Evolutionary conservation across 2,888 invertebrate genomes (phyloP), one percentile per base, ranked within the genome.

Genomic region (Ochropacha duplaris): DNA sequence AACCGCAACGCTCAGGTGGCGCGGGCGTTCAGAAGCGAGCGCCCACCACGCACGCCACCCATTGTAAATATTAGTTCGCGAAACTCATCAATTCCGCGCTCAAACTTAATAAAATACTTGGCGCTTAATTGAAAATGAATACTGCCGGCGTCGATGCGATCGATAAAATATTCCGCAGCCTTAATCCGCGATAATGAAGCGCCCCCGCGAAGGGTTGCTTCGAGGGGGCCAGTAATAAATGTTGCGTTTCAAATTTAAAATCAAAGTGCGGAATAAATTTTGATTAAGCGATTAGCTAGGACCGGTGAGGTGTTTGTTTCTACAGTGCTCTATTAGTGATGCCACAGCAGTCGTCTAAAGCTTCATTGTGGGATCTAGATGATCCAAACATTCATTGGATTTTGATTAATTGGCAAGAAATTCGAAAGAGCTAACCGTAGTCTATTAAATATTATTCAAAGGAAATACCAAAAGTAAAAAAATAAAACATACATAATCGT

Each of bases 261-360:
- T 92, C 90, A 92, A 92, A 92, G 91, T 90, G 92, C 89, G 91
- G 92, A 91, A 92, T 92, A 92, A 92, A 92, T 92, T 92, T 92
- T 90, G 92, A 92, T 92, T 92, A 92, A 91, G 90, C 92, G 92
- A 92, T 92, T 92, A 92, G 90, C 91, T 74, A 72, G 77, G 69
- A 76, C 78, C 74, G 72, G 80, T 72, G 87, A 88, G 83, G 86
- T 90, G 91, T 90, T 90, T 90, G 88, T 86, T 88, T 86, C 89
- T 88, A 85, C 74, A 64, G 72, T 60, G 71, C 78, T 72, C 76
- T 76, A 83, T 84, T 83, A 83, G 79, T 77, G 72, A 79, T 72
- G 77, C 69, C 72, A 68, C 68, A 68, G 64, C 60, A 72, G 69
- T 63, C 65, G 58, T 57, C 64, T 70, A 69, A 71, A 66, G 66